phyloP scores from a whole-genome alignment of 2,888 invertebrate species.

The Merodon equestris region DNA sequence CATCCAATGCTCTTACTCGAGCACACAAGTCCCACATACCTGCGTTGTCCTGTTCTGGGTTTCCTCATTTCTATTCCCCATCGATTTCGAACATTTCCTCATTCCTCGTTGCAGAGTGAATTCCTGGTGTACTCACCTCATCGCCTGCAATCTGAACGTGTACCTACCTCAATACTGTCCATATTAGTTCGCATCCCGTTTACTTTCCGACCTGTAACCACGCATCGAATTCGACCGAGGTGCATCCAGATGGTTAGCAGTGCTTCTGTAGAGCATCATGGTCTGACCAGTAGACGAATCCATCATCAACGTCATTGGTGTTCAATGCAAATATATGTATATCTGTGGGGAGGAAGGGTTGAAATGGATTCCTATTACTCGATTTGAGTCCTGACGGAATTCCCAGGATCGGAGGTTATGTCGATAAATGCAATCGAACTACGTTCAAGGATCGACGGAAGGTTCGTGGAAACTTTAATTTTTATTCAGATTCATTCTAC shows the following conservation, averaged over 20 bases:
- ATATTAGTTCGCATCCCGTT: conserved; percentile 9
- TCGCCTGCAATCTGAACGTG: neutral
- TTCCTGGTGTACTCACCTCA: neutral
- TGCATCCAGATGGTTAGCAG: too few species aligned
- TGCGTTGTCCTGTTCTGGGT: too few species aligned
- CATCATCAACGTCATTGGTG: conserved; percentile 32
- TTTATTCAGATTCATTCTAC: too few species aligned
- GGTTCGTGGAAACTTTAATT: too few species aligned
- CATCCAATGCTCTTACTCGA: neutral
- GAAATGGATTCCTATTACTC: too few species aligned
- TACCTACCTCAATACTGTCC: conserved; percentile 10
- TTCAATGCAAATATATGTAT: neutral
- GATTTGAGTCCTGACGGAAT: too few species aligned
- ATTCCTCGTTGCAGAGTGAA: conserved; percentile 9
- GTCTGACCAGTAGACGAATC: conserved; percentile 22
- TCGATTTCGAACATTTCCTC: conserved; percentile 16
- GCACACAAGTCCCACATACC: neutral
- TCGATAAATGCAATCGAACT: too few species aligned
- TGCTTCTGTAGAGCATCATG: conserved; percentile 17
- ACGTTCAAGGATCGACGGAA: too few species aligned
- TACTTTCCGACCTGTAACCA: neutral
- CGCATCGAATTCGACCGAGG: too few species aligned
- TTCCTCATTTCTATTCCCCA: conserved; percentile 9
- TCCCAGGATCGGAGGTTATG: too few species aligned
- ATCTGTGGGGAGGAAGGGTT: too few species aligned